phyloP scores from a whole-genome alignment of 2,113 vertebrate species.

The Microcebus griseorufus region DNA sequence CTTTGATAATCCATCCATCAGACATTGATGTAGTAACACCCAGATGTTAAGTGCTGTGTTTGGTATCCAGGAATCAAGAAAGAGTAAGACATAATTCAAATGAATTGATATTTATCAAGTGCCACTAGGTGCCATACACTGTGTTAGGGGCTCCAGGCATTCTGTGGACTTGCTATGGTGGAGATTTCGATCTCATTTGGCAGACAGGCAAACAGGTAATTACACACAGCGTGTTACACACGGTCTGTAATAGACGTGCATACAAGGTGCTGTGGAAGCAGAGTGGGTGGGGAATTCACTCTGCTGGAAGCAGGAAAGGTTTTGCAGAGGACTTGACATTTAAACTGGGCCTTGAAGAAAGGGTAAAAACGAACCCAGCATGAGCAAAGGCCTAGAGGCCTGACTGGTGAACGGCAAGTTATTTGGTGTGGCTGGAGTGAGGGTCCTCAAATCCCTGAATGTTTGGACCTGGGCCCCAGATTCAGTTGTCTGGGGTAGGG shows the following conservation, averaged over 20 bases:
- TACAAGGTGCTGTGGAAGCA: neutral
- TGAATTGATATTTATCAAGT: neutral
- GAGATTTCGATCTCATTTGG: neutral
- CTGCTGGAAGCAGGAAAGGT: neutral
- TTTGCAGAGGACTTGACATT: neutral
- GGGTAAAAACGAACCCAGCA: neutral
- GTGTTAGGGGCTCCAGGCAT: neutral
- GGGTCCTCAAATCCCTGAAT: neutral
- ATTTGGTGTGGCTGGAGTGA: neutral
- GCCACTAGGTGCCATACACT: neutral
- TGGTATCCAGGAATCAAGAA: neutral
- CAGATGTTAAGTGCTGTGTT: neutral
- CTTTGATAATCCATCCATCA: slow-evolving; percentile 1
- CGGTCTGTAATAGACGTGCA: neutral
- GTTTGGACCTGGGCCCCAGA: neutral
- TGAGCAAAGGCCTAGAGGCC: neutral
- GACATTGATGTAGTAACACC: neutral
- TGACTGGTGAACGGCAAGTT: neutral
- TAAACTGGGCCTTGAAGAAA: neutral
- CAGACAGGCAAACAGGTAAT: neutral
- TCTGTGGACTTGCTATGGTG: neutral
- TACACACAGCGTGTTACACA: neutral
- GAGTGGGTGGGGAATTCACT: neutral
- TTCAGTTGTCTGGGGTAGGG: neutral
- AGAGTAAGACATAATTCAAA: neutral